Conservation (phyloP, 2,888 invertebrate species). For the Ichneumoninae sp. region DNA sequence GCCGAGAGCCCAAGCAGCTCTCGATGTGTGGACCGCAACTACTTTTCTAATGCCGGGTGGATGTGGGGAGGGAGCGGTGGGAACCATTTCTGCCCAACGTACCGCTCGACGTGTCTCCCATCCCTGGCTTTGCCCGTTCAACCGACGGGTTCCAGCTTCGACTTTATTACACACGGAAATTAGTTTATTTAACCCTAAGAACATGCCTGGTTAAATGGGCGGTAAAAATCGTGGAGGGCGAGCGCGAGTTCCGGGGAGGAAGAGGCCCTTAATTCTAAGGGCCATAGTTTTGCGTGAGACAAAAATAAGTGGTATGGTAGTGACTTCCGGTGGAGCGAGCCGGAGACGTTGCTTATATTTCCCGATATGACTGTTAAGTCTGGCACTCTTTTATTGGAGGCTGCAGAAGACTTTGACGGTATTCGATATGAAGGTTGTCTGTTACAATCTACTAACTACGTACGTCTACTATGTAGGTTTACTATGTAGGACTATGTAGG, state of each 20-base stretch:
- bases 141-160: constrained; percentile 32
- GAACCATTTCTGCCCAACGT: constrained; percentile 46
- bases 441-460: too few species aligned
- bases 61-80: background rate
- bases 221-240: background rate
- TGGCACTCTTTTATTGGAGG: too few species aligned
- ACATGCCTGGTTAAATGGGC: background rate
- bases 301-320: too few species aligned
- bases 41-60: constrained; percentile 59
- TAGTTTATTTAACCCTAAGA: constrained; percentile 48
- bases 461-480: too few species aligned
- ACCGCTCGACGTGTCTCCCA: constrained; percentile 44
- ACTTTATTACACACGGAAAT: constrained; percentile 62
- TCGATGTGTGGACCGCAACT: constrained; percentile 55
- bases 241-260: background rate
- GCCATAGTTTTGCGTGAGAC: too few species aligned
- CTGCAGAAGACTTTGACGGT: too few species aligned
- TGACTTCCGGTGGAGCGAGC: too few species aligned
- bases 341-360: too few species aligned
- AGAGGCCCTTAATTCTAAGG: too few species aligned
- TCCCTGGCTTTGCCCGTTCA: constrained; percentile 40
- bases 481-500: too few species aligned
- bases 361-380: too few species aligned
- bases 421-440: too few species aligned
- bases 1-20: constrained; percentile 60